Base-by-base conservation (phyloP, 1,140 invertebrate genomes). In the Pachyrhynchus sulphureomaculatus region DNA sequence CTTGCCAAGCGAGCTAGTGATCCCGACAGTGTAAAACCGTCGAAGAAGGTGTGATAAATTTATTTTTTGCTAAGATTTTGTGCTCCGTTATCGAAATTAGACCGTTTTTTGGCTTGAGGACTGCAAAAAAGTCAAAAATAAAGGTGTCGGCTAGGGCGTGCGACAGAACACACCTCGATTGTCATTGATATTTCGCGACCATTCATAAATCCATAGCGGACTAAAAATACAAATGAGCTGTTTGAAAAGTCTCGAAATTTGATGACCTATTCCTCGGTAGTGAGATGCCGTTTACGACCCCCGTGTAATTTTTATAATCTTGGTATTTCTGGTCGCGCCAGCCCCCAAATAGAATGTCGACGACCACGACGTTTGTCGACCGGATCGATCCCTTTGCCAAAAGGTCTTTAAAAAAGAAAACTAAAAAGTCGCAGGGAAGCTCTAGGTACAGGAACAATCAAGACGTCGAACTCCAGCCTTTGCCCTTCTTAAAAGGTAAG, bases 341-440 rank as follows among this genome's bases (percentile, higher is more conserved):
- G 47, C 56, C 52, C 60, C 55, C 44, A 49, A 49, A 57, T 60
- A 36, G 61, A 68, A 63, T 26, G 89, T 90, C 26, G 88, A 88
- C 88, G 84, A 86, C 87, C 79, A 86, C 84, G 81, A 84, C 84
- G 82, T 92, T 95, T 85, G 91, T 94, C 79, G 92, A 95, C 84
- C 88, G 91, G 78, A 94, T 95, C 84, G 92, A 95, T 83, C 92
- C 92, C 68, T 95, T 94, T 79, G 90, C 91, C 65, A 94, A 94
- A 83, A 84, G 91, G 73, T 93, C 91, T 67, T 78, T 93, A 65
- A 95, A 95, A 82, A 93, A 94, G 83, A 94, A 94, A 78, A 90
- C 90, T 67, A 94, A 93, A 81, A 93, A 92, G 78, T 92, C 90
- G 72, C 92, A 94, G 80, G 92, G 92, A 65, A 93, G 92, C 60